Evolutionary conservation across 2,113 vertebrate genomes (phyloP).

Genomic region (Psephotus haematonotus): DNA sequence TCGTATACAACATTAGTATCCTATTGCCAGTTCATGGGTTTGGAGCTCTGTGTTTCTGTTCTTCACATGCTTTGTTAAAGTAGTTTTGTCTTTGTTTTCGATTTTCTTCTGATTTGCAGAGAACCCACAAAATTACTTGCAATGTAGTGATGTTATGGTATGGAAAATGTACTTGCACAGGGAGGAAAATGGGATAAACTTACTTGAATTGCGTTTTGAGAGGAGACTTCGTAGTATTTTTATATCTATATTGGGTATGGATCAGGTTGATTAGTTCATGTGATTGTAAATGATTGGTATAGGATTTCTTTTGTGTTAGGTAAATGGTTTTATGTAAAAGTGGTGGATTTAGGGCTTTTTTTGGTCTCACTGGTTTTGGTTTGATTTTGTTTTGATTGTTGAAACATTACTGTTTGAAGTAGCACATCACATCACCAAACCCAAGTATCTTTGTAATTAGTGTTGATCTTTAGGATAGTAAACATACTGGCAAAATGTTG

Average conservation of each 20-base stretch:
- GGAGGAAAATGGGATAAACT: not conserved
- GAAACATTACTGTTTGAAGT: not conserved
- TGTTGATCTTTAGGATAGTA: not conserved
- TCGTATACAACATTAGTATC: not conserved
- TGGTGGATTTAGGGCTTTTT: not conserved
- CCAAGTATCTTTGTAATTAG: not conserved
- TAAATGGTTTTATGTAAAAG: not conserved
- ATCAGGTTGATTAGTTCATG: not conserved
- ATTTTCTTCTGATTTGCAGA: not conserved
- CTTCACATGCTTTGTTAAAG: fast-evolving
- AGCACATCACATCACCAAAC: fast-evolving
- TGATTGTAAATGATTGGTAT: not conserved
- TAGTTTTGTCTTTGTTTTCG: not conserved
- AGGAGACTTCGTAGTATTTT: not conserved
- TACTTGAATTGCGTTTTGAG: not conserved
- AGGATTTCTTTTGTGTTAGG: not conserved
- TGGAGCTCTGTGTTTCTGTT: not conserved
- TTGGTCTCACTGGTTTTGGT: not conserved
- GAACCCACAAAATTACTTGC: not conserved
- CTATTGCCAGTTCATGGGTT: not conserved
- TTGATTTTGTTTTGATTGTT: not conserved
- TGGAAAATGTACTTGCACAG: not conserved
- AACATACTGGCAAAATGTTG: not conserved
- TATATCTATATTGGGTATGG: not conserved
- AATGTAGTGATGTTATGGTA: not conserved